These are phyloP conservation scores for Gandaritis pyraliata DNA, from an alignment of 2,888 invertebrate genomes.

Conservation along the genomic window DNA sequence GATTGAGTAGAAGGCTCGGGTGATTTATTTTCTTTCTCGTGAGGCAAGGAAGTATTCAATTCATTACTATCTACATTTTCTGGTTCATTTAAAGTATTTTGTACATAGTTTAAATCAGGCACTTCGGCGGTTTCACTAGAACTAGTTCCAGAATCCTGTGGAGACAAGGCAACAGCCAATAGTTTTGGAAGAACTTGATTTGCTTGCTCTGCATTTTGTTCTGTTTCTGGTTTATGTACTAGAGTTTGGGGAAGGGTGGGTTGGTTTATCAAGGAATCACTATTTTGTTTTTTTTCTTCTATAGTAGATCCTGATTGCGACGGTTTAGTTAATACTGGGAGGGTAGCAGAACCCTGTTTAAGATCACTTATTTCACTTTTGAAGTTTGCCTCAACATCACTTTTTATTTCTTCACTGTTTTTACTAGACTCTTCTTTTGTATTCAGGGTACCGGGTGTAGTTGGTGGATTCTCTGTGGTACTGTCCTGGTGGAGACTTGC, in stretches of 20 bases:
- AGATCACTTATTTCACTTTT: conserved; percentile 13
- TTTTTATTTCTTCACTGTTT: conserved; percentile 4
- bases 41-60: conserved; percentile 51
- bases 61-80: conserved; percentile 50
- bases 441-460: conserved; percentile 31
- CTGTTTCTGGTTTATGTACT: conserved; percentile 18
- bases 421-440: conserved; percentile 12
- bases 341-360: conserved; percentile 6
- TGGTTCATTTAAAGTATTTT: conserved; percentile 46
- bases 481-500: conserved; percentile 40
- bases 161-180: conserved; percentile 27
- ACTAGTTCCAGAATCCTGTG: conserved; percentile 42
- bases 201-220: conserved; percentile 22
- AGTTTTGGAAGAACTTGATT: conserved; percentile 25
- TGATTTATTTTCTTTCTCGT: conserved; percentile 17
- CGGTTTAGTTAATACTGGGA: conserved; percentile 8
- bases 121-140: conserved; percentile 49
- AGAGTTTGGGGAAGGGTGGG: conserved; percentile 11
- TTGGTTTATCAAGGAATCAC: conserved; percentile 8
- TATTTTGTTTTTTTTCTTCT: conserved; percentile 15
- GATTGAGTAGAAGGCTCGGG: conserved; percentile 21
- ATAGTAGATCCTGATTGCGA: neutral
- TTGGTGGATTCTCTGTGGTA: conserved; percentile 32
- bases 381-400: conserved; percentile 10
- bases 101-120: conserved; percentile 50